phyloP scores from a whole-genome alignment of 2,797 vertebrate species.

The Cygnus olor region DNA sequence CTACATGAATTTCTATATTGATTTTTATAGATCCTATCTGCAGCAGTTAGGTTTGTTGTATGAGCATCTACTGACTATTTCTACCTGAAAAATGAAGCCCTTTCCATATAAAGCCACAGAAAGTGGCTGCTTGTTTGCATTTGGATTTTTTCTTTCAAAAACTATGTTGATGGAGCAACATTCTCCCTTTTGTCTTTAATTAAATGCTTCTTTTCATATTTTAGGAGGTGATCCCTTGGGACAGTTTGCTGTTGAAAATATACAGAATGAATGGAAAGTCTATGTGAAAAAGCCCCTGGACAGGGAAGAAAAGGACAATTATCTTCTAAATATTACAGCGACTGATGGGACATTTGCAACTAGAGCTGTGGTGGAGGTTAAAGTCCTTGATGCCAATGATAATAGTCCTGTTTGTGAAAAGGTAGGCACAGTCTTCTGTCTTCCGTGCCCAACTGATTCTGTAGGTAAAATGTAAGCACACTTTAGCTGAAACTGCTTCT shows the following conservation, averaged over 20 bases:
- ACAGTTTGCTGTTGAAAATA: slow-evolving; percentile 93
- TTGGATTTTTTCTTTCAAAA: neutral
- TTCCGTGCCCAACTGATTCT: neutral
- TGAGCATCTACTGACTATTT: neutral
- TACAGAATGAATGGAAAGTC: slow-evolving; percentile 98
- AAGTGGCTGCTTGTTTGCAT: neutral
- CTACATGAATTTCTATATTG: neutral
- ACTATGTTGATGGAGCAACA: neutral
- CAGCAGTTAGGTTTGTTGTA: neutral
- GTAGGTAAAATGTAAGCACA: neutral
- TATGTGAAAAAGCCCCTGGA: slow-evolving; percentile 94
- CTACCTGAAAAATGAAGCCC: neutral
- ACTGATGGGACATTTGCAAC: slow-evolving; percentile 94
- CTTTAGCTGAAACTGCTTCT: neutral
- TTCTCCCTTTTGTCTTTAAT: neutral
- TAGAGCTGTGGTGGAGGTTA: slow-evolving; percentile 95
- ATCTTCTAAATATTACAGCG: slow-evolving; percentile 95
- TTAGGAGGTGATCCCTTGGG: slow-evolving; percentile 94
- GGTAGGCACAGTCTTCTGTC: slow-evolving; percentile 77
- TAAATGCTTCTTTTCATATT: slow-evolving; percentile 41
- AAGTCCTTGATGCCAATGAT: slow-evolving; percentile 98
- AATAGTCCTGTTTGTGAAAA: slow-evolving; percentile 96
- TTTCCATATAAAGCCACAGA: neutral
- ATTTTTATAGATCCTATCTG: neutral
- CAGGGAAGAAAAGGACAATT: slow-evolving; percentile 93